phyloP scores from a whole-genome alignment of 2,113 vertebrate species.

The Amblyornis subalaris region DNA sequence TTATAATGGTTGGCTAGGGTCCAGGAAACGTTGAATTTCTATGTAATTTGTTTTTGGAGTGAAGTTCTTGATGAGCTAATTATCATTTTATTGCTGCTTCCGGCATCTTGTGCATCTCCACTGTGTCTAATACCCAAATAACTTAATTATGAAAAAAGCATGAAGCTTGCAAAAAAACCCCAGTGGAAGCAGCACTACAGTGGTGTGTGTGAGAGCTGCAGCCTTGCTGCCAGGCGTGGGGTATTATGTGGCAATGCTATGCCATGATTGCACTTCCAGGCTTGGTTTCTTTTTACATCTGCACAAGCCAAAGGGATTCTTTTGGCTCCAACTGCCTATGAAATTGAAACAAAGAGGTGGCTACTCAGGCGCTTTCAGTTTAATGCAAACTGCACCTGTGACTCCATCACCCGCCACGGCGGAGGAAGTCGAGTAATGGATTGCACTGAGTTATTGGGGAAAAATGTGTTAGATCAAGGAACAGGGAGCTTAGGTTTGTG shows the following conservation, averaged over 20 bases:
- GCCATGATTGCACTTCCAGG: not conserved
- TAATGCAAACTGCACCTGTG: not conserved
- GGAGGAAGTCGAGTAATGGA: not conserved
- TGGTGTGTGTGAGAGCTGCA: not conserved
- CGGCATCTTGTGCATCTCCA: conserved; percentile 59
- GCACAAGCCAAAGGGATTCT: not conserved
- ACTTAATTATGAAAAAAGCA: conserved; percentile 61
- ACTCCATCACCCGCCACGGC: not conserved
- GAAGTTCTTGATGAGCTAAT: conserved; percentile 73
- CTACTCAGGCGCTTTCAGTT: not conserved
- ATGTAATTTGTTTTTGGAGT: conserved; percentile 64
- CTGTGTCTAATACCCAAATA: conserved; percentile 59
- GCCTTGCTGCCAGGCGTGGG: not conserved
- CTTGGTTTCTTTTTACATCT: conserved; percentile 23
- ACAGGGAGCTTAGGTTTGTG: not conserved
- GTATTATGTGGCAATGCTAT: not conserved
- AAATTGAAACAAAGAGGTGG: conserved; percentile 34
- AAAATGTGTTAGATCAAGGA: not conserved
- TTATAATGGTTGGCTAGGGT: conserved; percentile 62
- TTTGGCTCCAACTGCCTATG: conserved; percentile 5
- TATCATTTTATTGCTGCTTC: conserved; percentile 70
- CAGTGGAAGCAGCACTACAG: not conserved
- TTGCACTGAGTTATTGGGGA: not conserved
- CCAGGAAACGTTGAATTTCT: conserved; percentile 62
- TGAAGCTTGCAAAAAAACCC: not conserved